Evolutionary conservation across 2,113 vertebrate species (phyloP).

Genomic region (Pelvicachromis taeniatus): DNA sequence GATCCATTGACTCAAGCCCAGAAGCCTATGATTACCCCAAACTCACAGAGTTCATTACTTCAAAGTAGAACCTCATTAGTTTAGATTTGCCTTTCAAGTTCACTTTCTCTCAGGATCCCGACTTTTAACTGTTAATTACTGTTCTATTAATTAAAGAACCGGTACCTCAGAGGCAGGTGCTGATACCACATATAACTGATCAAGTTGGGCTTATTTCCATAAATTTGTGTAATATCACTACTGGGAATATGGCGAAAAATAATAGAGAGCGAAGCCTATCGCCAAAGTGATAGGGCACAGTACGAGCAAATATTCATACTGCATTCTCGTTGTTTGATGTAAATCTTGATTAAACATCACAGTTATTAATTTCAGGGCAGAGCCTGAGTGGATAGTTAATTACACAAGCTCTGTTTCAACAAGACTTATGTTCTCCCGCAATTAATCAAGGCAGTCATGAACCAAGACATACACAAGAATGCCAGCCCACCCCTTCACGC

Average conservation of each 20-base stretch:
- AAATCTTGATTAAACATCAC: constrained; percentile 67
- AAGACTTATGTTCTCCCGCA: constrained; percentile 40
- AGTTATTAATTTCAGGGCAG: constrained; percentile 63
- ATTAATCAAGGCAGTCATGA: constrained; percentile 60
- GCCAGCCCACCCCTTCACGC: not conserved
- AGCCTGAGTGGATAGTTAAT: constrained; percentile 64
- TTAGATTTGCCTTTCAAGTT: constrained; percentile 68
- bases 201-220: constrained; percentile 48
- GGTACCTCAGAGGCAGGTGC: constrained; percentile 63
- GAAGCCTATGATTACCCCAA: constrained; percentile 54
- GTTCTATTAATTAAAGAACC: constrained; percentile 60
- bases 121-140: constrained; percentile 66
- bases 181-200: constrained; percentile 49
- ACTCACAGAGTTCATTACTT: constrained; percentile 65
- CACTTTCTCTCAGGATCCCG: constrained; percentile 54
- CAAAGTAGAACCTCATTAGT: constrained; percentile 69
- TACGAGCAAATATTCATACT: constrained; percentile 41
- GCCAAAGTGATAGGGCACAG: constrained; percentile 27
- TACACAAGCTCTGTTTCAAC: constrained; percentile 55
- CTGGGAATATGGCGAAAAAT: constrained; percentile 33
- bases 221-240: constrained; percentile 41
- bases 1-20: constrained; percentile 47
- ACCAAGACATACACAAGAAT: constrained; percentile 27
- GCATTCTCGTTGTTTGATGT: constrained; percentile 60
- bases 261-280: constrained; percentile 19